Evolutionary conservation across 2,113 vertebrate species (phyloP).

Genomic region (Misgurnus anguillicaudatus): DNA sequence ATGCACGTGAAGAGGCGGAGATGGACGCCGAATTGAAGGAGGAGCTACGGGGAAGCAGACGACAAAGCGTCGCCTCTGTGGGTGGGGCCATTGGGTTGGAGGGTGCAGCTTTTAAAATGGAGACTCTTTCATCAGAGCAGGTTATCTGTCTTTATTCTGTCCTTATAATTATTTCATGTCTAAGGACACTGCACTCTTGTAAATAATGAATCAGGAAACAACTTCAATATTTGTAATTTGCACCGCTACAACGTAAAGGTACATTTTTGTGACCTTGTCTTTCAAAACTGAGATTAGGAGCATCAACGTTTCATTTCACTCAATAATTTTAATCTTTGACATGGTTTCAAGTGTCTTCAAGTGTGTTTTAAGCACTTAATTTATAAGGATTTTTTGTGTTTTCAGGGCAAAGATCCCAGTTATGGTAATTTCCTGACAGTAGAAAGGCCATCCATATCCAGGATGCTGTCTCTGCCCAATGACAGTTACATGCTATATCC

Average conservation of each 20-base stretch:
- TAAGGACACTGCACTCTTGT: too few species aligned
- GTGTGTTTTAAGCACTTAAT: neutral
- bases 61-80: constrained; percentile 29
- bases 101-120: constrained; percentile 66
- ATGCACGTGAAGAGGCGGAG: constrained; percentile 91
- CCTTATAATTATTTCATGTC: neutral
- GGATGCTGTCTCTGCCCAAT: constrained; percentile 91
- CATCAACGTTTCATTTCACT: too few species aligned
- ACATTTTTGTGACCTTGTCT: too few species aligned
- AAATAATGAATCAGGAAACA: too few species aligned
- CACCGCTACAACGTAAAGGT: too few species aligned
- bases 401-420: constrained; percentile 69
- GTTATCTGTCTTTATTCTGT: constrained; percentile 3
- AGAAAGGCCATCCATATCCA: constrained; percentile 81
- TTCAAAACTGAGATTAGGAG: too few species aligned
- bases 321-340: too few species aligned
- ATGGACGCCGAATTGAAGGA: constrained; percentile 83
- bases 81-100: constrained; percentile 55
- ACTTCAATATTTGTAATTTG: neutral
- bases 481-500: constrained; percentile 93
- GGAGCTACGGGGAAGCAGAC: constrained; percentile 75
- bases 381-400: neutral
- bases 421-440: constrained; percentile 76
- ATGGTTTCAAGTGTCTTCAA: too few species aligned
- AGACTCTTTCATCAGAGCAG: constrained; percentile 51